Percentiles rank a stretch among this genome's conserved stretches.
Evolutionary conservation across 2,888 invertebrate species (phyloP).

Genomic region (Noctuana brunneofusca): DNA sequence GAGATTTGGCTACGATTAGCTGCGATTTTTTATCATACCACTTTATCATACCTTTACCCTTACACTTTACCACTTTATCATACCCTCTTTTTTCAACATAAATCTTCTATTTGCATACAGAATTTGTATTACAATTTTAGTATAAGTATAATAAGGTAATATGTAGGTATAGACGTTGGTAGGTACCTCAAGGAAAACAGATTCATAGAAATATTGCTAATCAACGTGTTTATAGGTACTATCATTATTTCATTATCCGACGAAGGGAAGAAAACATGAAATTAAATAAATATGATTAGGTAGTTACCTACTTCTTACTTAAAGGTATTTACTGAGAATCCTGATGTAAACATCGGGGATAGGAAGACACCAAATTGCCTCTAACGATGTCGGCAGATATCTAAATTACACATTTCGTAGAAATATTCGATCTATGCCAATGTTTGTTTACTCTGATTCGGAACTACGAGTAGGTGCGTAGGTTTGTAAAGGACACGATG

Average conservation of each 20-base stretch:
- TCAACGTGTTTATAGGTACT: not conserved
- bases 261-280: conserved; percentile 6
- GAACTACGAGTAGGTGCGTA: no score
- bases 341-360: not conserved
- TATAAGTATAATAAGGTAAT: not conserved
- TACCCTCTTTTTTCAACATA: no score
- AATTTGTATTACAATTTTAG: no score
- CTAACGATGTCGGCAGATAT: conserved; percentile 2
- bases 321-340: conserved; percentile 3
- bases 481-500: not conserved
- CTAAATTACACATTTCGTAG: conserved; percentile 2
- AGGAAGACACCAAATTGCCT: conserved; percentile 1
- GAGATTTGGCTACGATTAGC: no score
- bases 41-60: no score
- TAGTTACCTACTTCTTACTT: conserved; percentile 2
- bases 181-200: conserved; percentile 2
- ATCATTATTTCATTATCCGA: conserved; percentile 4
- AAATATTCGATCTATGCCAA: conserved; percentile 2
- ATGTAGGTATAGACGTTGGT: no score
- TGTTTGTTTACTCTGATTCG: not conserved
- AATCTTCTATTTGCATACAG: no score
- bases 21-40: no score
- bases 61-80: no score
- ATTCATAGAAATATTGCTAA: not conserved
- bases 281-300: conserved; percentile 7